phyloP scores from a whole-genome alignment of 2,888 invertebrate species.

The Xylocampa areola region DNA sequence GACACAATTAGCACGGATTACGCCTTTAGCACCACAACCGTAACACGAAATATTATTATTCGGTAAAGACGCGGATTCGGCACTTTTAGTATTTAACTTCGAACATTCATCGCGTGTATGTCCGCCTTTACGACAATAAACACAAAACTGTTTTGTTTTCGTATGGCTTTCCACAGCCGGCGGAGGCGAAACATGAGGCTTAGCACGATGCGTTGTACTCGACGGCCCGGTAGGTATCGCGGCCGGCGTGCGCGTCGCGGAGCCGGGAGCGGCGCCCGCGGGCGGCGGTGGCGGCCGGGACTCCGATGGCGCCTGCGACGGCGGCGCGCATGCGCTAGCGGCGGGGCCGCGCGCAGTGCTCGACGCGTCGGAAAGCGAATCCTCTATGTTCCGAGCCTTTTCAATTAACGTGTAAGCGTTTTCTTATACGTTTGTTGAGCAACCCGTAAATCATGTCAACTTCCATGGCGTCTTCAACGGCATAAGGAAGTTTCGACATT shows the following conservation, averaged over 20 bases:
- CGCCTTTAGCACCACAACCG: slow-evolving; percentile 2
- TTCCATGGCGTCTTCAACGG: background rate
- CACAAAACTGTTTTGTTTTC: background rate
- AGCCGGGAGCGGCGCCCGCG: background rate
- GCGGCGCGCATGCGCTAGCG: background rate
- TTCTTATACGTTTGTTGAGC: background rate
- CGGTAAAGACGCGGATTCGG: no score
- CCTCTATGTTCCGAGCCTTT: background rate
- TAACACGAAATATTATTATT: background rate
- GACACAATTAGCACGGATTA: slow-evolving; percentile 3
- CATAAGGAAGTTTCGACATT: no score
- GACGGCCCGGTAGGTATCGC: background rate
- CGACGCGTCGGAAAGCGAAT: background rate
- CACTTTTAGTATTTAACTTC: background rate
- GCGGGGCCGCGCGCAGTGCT: no score
- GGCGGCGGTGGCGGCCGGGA: background rate
- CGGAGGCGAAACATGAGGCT: background rate
- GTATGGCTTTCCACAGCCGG: background rate
- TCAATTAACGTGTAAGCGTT: background rate
- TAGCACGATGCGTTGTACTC: background rate
- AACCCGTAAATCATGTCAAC: slow-evolving; percentile 1
- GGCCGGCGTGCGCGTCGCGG: background rate
- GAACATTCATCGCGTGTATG: background rate
- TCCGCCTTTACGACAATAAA: background rate
- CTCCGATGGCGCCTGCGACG: background rate